Conservation (phyloP, 2,113 vertebrate genomes). For the Hylia prasina region DNA sequence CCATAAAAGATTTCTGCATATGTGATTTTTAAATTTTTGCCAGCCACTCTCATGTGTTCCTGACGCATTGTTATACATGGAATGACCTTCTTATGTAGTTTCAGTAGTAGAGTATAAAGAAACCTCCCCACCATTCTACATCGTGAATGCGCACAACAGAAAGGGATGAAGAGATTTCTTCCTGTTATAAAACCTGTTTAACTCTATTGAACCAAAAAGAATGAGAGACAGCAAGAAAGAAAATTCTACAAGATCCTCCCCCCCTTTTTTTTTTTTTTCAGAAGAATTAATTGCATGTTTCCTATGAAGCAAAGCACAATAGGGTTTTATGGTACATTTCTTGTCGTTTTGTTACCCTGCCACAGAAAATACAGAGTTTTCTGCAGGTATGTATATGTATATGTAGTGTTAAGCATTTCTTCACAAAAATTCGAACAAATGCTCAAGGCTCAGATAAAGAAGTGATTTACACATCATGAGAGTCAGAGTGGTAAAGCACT, state of each 20-base stretch:
- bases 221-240: not conserved
- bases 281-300: slow-evolving; percentile 22
- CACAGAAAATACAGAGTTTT: not conserved
- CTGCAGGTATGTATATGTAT: not conserved
- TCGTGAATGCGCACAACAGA: not conserved
- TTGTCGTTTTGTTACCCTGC: not conserved
- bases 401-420: not conserved
- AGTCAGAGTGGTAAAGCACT: no score
- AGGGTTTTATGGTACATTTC: not conserved
- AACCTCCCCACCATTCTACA: not conserved
- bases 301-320: not conserved
- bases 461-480: not conserved
- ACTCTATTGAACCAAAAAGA: not conserved
- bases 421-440: not conserved
- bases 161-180: not conserved
- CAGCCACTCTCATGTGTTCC: not conserved
- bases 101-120: not conserved
- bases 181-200: not conserved
- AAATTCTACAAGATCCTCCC: not conserved
- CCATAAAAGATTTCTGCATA: not conserved
- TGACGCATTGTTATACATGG: not conserved
- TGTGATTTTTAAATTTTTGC: not conserved
- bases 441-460: not conserved
- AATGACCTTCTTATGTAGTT: not conserved
- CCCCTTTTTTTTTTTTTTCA: not conserved